These are phyloP conservation scores for Masnerella sp. DNA, from an alignment of 2,888 invertebrate species.

Conservation along the genomic window DNA sequence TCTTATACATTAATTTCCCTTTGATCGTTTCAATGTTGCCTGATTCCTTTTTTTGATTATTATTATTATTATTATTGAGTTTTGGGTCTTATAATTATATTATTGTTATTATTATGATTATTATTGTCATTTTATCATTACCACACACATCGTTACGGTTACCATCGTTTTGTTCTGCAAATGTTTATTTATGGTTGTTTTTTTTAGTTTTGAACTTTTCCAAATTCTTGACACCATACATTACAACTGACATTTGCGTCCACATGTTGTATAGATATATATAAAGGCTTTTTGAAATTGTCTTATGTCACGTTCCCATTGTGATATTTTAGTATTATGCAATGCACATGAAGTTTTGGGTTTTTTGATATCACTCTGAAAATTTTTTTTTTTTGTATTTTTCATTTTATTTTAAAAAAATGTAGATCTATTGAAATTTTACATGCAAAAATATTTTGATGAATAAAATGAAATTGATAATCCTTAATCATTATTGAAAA, in stretches of 20 bases:
- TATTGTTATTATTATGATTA: conserved; percentile 77
- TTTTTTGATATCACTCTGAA: too few relatives aligned
- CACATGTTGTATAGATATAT: conserved; percentile 63
- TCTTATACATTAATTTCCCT: conserved; percentile 76
- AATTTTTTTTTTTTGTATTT: too few relatives aligned
- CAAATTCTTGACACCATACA: conserved; percentile 65
- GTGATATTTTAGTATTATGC: too few relatives aligned
- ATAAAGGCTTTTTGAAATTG: conserved; percentile 67
- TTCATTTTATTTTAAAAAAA: too few relatives aligned
- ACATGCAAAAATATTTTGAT: too few relatives aligned
- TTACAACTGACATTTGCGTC: conserved; percentile 66
- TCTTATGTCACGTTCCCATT: too few relatives aligned
- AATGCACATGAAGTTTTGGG: too few relatives aligned
- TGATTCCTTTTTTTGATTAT: conserved; percentile 79
- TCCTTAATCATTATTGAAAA: too few relatives aligned
- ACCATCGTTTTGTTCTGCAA: conserved; percentile 22
- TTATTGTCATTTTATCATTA: conserved; percentile 63
- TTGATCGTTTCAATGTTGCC: conserved; percentile 81
- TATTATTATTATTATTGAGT: conserved; percentile 79
- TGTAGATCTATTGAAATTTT: too few relatives aligned
- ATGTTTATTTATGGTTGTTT: background rate
- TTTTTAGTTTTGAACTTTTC: conserved; percentile 48
- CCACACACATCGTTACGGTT: conserved; percentile 57
- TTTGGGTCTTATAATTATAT: too few relatives aligned
- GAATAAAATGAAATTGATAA: too few relatives aligned